Base-by-base conservation (phyloP, 2,113 vertebrate genomes). In the Mugil cephalus region DNA sequence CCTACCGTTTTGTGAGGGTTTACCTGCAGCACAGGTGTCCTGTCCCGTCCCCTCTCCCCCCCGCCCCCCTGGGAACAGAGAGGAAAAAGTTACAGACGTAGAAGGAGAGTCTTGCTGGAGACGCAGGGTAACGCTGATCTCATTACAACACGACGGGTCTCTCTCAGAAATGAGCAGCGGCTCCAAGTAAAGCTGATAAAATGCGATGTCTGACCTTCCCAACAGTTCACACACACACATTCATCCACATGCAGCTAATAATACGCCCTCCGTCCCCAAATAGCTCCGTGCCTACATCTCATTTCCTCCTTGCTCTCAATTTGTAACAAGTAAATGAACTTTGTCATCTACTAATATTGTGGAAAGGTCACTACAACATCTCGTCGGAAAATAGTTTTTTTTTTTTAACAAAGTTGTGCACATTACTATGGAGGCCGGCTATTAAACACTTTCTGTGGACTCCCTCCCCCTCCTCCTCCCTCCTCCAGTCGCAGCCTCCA, bases 201-300 rank as follows among this genome's bases (percentile, higher is more conserved):
- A 87, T 50, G 69, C 80, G 88, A 90, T 79, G 79, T 62, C 74
- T 90, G 87, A 91, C 88, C 88, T 90, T 89, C 82, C 87, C 67
- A 4, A 50, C 83, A 63, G 82, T 81, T 79, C 52, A 42, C 38
- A 10, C 60, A 47, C 72, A 62, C 74, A 74, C 65, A 79, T 87
- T 80, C 64, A 71, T 77, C 50, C 70, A 64, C 63, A 64, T 48
- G 12, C 73, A 74, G 66, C 65, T 84, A 66, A 80, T 68, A 67
- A 80, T 68, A 67, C 67, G 58, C 74, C 78, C 76, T 71, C 77
- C 54, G n/a, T 56, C 68, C 15, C 45, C n/a, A 38, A 86, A 86
- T 75, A 81, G 79, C 71, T 69, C 42, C 71, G 69, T 68, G 63
- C 52, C 63, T 53, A 59, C 71, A 79, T 83, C 70, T 34, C 59